A percentile compares a stretch with the other conserved stretches of the same genome.
These are phyloP conservation scores for Gryllus bimaculatus DNA, from an alignment of 1,140 invertebrate genomes.

Conservation along the genomic window DNA sequence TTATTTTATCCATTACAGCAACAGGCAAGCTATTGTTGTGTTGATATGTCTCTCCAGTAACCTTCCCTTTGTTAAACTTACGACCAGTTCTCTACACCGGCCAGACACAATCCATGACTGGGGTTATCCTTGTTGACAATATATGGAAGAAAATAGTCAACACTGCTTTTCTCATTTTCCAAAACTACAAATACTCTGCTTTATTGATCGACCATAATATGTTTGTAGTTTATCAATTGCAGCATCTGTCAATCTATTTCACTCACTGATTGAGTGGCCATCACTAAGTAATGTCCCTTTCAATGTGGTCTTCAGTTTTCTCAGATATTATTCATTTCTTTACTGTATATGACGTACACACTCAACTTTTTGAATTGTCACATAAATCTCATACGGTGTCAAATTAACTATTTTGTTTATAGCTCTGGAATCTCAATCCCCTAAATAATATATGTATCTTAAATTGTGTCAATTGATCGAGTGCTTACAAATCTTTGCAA, in stretches of 20 bases:
- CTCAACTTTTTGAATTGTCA: conserved; percentile 23
- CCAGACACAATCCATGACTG: conserved; percentile 26
- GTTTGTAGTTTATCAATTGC: conserved; percentile 23
- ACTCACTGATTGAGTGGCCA: conserved; percentile 18
- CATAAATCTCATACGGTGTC: conserved; percentile 22
- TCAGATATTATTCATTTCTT: conserved; percentile 20
- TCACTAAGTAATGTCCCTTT: conserved; percentile 13
- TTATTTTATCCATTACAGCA: conserved; percentile 20
- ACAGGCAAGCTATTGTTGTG: conserved; percentile 17
- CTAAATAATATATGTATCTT: conserved; percentile 24
- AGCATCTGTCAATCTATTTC: conserved; percentile 19
- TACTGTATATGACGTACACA: conserved; percentile 24
- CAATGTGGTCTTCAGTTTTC: conserved; percentile 3
- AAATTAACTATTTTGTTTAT: conserved; percentile 19
- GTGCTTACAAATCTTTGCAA: conserved; percentile 21
- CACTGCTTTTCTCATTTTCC: conserved; percentile 22
- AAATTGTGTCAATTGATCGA: conserved; percentile 20
- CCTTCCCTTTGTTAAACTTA: conserved; percentile 27
- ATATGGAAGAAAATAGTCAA: conserved; percentile 24
- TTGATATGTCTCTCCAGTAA: conserved; percentile 19
- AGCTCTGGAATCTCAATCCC: conserved; percentile 23
- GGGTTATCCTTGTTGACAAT: conserved; percentile 23
- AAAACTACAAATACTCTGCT: conserved; percentile 21
- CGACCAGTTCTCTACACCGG: conserved; percentile 29
- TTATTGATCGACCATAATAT: conserved; percentile 24